Conservation (phyloP, 2,888 invertebrate genomes). For the Torymus aiolomorphi region DNA sequence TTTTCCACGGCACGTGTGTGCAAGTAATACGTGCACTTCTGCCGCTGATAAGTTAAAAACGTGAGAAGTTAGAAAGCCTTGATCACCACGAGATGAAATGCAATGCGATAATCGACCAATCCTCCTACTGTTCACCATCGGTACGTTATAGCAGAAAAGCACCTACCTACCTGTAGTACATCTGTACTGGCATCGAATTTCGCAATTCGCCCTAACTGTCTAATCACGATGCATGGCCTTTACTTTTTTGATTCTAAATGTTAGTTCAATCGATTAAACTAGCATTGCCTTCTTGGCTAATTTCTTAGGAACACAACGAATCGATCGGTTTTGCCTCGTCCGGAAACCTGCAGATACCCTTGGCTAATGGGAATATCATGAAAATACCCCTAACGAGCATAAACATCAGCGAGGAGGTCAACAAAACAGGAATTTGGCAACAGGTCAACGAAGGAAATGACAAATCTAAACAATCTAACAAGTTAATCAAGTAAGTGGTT, state of each 20-base stretch:
- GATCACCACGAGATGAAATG: constrained; percentile 53
- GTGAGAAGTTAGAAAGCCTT: constrained; percentile 51
- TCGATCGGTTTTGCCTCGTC: constrained; percentile 70
- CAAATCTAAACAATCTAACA: constrained; percentile 72
- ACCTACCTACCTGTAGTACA: constrained; percentile 63
- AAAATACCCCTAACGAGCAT: constrained; percentile 90
- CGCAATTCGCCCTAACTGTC: constrained; percentile 57
- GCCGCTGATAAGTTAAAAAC: constrained; percentile 39
- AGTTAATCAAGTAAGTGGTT: constrained; percentile 69
- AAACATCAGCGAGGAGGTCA: constrained; percentile 95
- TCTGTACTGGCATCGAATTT: constrained; percentile 63
- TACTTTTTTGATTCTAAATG: constrained; percentile 38
- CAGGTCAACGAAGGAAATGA: constrained; percentile 87
- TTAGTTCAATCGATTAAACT: constrained; percentile 38
- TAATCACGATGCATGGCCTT: constrained; percentile 63
- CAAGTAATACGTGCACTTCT: constrained; percentile 53
- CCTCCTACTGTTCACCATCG: constrained; percentile 64
- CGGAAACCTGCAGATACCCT: constrained; percentile 89
- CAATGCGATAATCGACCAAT: constrained; percentile 62
- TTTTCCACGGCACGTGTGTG: constrained; percentile 47
- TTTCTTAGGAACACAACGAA: constrained; percentile 70
- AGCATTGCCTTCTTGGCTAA: constrained; percentile 49
- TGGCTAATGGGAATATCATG: constrained; percentile 93
- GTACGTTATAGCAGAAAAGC: constrained; percentile 66
- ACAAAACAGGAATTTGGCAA: constrained; percentile 95